Conservation (phyloP, 1,140 invertebrate species). For the Pomacea maculata region DNA sequence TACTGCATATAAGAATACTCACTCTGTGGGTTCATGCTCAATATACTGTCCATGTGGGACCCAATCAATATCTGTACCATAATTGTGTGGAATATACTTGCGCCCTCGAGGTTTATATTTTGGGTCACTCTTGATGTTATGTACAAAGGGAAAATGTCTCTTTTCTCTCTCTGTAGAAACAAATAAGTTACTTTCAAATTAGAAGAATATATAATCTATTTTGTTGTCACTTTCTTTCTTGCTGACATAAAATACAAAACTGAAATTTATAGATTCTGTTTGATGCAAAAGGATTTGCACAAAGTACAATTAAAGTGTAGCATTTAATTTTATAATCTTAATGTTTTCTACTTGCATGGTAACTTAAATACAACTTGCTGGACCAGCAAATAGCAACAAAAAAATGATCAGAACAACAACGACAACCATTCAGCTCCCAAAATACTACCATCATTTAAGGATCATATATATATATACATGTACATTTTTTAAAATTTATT, state of each 20-base stretch:
- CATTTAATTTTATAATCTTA: not conserved
- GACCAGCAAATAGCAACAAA: too few species aligned
- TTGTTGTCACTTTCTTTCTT: not conserved
- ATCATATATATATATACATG: too few species aligned
- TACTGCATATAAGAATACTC: constrained; percentile 25
- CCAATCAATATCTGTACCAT: constrained; percentile 55
- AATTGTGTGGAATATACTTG: constrained; percentile 52
- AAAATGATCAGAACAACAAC: too few species aligned
- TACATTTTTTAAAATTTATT: too few species aligned
- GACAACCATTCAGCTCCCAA: too few species aligned
- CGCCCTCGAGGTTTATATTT: constrained; percentile 39
- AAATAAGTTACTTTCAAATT: not conserved
- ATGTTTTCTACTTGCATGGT: not conserved
- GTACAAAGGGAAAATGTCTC: constrained; percentile 47
- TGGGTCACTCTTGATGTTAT: constrained; percentile 35
- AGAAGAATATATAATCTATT: not conserved
- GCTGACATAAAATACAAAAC: not conserved
- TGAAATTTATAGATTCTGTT: not conserved
- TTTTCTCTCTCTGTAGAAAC: constrained; percentile 48
- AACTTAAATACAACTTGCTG: too few species aligned
- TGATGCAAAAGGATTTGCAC: not conserved
- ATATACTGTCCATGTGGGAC: constrained; percentile 49
- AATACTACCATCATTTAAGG: too few species aligned
- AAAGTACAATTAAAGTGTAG: not conserved
- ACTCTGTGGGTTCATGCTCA: constrained; percentile 49